Evolutionary conservation across 1,140 invertebrate genomes (phyloP).

Genomic region (Drosophila lini): DNA sequence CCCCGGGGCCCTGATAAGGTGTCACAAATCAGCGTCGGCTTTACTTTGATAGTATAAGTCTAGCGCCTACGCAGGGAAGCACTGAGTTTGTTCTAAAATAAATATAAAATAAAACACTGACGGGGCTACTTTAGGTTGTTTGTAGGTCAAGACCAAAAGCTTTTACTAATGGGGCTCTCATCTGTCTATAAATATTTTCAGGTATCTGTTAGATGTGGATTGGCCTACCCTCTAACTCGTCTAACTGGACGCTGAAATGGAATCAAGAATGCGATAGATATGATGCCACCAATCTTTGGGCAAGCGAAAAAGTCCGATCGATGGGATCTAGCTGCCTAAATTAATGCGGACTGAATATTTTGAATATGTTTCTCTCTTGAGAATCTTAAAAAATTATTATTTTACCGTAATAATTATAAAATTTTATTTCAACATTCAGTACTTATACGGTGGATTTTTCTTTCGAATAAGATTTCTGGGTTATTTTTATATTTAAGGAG

Average conservation of each 20-base stretch:
- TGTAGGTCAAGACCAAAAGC: conserved; percentile 45
- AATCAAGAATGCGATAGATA: neutral
- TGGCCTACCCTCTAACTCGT: neutral
- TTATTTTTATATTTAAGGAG: too few species aligned
- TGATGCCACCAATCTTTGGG: neutral
- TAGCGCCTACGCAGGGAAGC: conserved; percentile 5
- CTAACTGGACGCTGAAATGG: neutral
- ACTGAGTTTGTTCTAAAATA: conserved; percentile 5
- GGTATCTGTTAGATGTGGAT: neutral
- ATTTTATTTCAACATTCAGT: neutral
- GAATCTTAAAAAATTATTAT: neutral
- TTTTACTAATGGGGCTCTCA: conserved; percentile 25
- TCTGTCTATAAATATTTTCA: conserved; percentile 24
- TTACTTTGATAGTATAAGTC: conserved; percentile 35
- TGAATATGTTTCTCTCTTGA: too few species aligned
- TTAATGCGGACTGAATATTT: neutral
- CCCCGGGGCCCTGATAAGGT: conserved; percentile 38
- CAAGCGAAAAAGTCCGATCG: neutral
- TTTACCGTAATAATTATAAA: neutral
- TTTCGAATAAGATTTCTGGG: neutral
- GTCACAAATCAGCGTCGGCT: conserved; percentile 36
- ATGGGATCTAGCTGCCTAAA: neutral
- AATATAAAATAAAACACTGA: conserved; percentile 5
- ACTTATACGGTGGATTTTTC: neutral
- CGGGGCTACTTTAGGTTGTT: conserved; percentile 37